These are phyloP conservation scores for Papilio aristodemus DNA, from an alignment of 1,140 invertebrate genomes.

Conservation along the genomic window DNA sequence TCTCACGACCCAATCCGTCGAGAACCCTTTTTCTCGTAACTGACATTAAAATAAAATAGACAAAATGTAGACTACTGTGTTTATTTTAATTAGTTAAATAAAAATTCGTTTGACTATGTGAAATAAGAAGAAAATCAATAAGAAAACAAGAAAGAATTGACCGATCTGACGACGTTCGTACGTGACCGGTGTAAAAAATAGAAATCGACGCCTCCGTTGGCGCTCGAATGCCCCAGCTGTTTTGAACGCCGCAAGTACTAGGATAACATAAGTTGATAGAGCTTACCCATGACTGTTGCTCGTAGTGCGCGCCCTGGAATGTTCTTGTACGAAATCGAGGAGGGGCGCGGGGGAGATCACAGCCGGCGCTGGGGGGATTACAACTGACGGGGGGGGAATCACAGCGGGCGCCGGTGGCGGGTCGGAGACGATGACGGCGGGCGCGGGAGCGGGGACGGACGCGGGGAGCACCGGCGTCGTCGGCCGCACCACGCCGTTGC, in stretches of 20 bases:
- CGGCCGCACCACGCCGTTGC: conserved; percentile 62
- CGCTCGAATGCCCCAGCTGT: conserved; percentile 56
- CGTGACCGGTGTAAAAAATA: neutral
- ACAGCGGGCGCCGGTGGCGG: conserved; percentile 42
- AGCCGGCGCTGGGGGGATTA: too few relatives aligned
- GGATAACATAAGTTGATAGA: conserved; percentile 49
- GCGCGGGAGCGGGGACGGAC: conserved; percentile 40
- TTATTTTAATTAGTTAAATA: too few relatives aligned
- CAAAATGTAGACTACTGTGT: too few relatives aligned
- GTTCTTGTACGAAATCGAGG: conserved; percentile 76
- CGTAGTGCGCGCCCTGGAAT: conserved; percentile 73
- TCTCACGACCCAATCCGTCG: too few relatives aligned
- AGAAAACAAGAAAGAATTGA: too few relatives aligned
- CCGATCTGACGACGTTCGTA: too few relatives aligned
- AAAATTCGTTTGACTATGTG: too few relatives aligned
- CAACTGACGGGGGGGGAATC: conserved; percentile 43
- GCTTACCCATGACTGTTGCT: conserved; percentile 70
- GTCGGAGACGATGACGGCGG: conserved; percentile 41
- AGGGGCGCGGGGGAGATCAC: too few relatives aligned
- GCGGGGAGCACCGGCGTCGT: conserved; percentile 52
- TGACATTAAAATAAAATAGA: too few relatives aligned
- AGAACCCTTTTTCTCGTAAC: too few relatives aligned
- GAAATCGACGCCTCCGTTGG: conserved; percentile 17
- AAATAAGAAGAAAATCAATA: too few relatives aligned
- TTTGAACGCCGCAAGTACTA: conserved; percentile 61